Conservation (phyloP, 2,797 vertebrate genomes). For the Mastacembelus armatus region DNA sequence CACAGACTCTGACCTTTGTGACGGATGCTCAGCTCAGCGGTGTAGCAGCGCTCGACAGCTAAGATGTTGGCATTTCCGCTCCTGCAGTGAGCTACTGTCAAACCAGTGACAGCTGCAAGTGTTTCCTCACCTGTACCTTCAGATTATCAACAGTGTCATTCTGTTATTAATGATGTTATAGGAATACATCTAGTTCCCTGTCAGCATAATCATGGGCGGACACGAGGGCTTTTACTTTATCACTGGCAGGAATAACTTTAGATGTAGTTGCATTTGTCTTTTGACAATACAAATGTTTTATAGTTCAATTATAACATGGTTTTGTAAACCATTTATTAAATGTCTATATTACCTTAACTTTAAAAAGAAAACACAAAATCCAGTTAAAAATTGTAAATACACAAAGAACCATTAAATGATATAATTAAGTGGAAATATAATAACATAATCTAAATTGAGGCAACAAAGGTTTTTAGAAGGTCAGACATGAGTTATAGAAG, state of each 20-base stretch:
- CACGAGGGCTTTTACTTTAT: background rate
- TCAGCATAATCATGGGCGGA: background rate
- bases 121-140: background rate
- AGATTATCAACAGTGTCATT: background rate
- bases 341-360: too few relatives aligned
- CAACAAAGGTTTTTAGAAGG: too few relatives aligned
- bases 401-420: too few relatives aligned
- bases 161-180: background rate
- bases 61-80: conserved; percentile 45
- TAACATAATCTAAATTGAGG: too few relatives aligned
- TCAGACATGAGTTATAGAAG: too few relatives aligned
- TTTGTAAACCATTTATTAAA: too few relatives aligned
- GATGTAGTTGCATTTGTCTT: too few relatives aligned
- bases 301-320: too few relatives aligned
- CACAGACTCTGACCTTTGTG: conserved; percentile 61
- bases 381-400: too few relatives aligned
- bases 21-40: conserved; percentile 43
- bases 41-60: conserved; percentile 20
- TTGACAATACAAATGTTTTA: too few relatives aligned
- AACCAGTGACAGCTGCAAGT: conserved; percentile 14
- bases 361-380: too few relatives aligned
- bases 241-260: background rate
- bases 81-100: conserved; percentile 12
- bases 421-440: too few relatives aligned
- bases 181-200: background rate